A percentile compares a stretch with the other conserved stretches of the same genome.
Conservation (phyloP, 2,113 vertebrate species). For the Myocastor coypus region DNA sequence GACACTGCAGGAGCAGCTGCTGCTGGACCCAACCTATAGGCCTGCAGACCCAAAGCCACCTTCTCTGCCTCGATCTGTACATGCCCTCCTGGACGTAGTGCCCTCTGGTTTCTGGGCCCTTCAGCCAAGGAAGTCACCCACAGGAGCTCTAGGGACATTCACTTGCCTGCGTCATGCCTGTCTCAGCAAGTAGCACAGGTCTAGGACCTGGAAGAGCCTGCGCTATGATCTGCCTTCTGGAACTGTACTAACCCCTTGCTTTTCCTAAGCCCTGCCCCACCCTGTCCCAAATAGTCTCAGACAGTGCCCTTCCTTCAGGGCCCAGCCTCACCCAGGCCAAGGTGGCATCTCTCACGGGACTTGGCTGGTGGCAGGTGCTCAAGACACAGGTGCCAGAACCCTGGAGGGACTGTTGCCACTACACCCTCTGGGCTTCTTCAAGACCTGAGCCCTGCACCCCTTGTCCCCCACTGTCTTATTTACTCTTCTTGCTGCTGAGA, state of each 20-base stretch:
- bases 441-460: neutral
- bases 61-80: neutral
- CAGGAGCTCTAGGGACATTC: neutral
- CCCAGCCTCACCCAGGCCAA: rapidly evolving
- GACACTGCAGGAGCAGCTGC: neutral
- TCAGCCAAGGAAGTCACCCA: rapidly evolving
- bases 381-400: rapidly evolving
- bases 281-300: no score
- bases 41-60: rapidly evolving
- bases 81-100: rapidly evolving
- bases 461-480: neutral
- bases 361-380: rapidly evolving
- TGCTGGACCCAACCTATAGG: neutral
- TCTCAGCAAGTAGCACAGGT: rapidly evolving
- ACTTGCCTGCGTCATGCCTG: no score
- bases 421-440: neutral
- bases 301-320: rapidly evolving
- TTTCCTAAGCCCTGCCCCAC: neutral
- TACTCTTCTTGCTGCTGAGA: neutral
- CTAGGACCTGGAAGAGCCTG: neutral
- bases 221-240: rapidly evolving
- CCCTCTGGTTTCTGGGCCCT: rapidly evolving
- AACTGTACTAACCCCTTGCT: no score
- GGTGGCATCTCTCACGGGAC: neutral
- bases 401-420: rapidly evolving